These are phyloP conservation scores for Cantharis flavilabris DNA, from an alignment of 2,888 invertebrate genomes.

Conservation along the genomic window DNA sequence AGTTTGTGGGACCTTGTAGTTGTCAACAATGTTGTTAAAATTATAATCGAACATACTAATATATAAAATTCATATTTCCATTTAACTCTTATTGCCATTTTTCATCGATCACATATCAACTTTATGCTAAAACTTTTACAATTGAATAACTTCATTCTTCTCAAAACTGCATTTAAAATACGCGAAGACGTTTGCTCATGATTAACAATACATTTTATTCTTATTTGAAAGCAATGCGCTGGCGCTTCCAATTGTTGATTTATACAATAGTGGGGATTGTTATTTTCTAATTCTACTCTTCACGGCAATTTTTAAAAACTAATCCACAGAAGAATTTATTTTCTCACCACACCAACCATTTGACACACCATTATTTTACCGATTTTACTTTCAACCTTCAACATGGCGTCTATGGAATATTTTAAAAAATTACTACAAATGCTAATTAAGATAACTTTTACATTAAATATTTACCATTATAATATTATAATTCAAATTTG, in stretches of 20 bases:
- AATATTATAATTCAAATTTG: neutral
- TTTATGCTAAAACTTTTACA: constrained; percentile 27
- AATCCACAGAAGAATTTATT: neutral
- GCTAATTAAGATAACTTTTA: neutral
- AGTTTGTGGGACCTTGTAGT: constrained; percentile 31
- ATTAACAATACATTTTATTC: neutral
- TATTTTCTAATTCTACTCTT: neutral
- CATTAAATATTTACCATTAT: neutral
- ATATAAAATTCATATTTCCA: constrained; percentile 38
- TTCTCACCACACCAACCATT: neutral
- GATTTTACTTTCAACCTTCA: neutral
- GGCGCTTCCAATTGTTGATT: neutral
- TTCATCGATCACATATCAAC: neutral
- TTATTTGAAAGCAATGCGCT: neutral
- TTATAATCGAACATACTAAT: constrained; percentile 7
- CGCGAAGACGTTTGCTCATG: neutral
- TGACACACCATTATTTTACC: neutral
- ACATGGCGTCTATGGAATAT: neutral
- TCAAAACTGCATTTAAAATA: neutral
- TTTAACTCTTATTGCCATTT: constrained; percentile 45
- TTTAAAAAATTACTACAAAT: neutral
- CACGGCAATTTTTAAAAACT: neutral
- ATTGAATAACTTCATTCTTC: constrained; percentile 12
- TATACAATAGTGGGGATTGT: neutral
- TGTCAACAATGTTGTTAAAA: neutral